Conservation (phyloP, 2,797 vertebrate species). For the Urophycis tenuis region DNA sequence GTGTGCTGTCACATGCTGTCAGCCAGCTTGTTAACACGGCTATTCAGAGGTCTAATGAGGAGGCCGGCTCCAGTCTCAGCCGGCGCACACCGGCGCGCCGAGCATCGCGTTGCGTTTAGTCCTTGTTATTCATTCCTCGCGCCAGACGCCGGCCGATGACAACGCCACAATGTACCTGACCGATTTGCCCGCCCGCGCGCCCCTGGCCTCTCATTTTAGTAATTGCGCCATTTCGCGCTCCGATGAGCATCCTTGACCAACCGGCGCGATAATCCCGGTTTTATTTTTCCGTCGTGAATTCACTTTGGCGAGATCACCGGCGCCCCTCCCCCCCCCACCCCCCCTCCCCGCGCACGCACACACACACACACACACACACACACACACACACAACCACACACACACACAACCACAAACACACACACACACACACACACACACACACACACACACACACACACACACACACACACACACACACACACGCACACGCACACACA, state of each 20-base stretch:
- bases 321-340: not conserved
- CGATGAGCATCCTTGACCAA: conserved; percentile 57
- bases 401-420: no score
- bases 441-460: no score
- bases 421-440: no score
- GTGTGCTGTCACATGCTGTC: conserved; percentile 63
- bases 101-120: conserved; percentile 32
- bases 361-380: no score
- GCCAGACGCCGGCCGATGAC: not conserved
- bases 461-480: no score
- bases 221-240: conserved; percentile 52
- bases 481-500: no score
- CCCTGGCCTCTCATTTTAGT: conserved; percentile 36
- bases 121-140: no score
- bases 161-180: not conserved
- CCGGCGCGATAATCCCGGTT: conserved; percentile 56
- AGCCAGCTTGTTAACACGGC: conserved; percentile 61
- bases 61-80: conserved; percentile 52
- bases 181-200: not conserved
- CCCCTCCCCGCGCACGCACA: no score
- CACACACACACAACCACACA: no score
- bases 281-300: conserved; percentile 54
- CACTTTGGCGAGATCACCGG: conserved; percentile 50
- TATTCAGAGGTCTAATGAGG: conserved; percentile 63
- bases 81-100: conserved; percentile 33